A percentile compares a stretch with the other conserved stretches of the same genome.
Conservation (phyloP, 2,888 invertebrate species). For the Empis stercorea region DNA sequence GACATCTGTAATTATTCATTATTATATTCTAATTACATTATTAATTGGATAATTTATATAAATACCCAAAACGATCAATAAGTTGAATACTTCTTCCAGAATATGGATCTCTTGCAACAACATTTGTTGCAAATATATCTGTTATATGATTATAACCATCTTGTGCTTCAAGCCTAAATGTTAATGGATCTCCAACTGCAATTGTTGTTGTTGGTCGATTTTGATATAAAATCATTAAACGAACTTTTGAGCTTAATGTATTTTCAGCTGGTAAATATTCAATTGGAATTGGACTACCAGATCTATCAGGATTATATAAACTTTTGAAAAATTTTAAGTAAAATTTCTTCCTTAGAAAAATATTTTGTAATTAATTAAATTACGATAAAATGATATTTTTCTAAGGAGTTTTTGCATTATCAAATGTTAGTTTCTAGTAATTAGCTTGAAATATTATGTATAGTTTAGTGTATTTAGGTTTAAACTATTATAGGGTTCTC, state of each 20-base stretch:
- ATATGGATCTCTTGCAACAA: slow-evolving; percentile 84
- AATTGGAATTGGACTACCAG: slow-evolving; percentile 84
- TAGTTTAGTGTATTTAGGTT: no score
- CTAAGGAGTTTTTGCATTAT: slow-evolving; percentile 5
- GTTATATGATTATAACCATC: slow-evolving; percentile 79
- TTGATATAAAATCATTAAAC: slow-evolving; percentile 72
- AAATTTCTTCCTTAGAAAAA: slow-evolving; percentile 12
- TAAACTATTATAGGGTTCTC: no score
- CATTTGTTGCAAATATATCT: slow-evolving; percentile 87
- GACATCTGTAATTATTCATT: slow-evolving; percentile 50
- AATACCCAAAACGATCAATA: slow-evolving; percentile 82
- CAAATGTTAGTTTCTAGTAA: neutral
- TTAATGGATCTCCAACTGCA: slow-evolving; percentile 82
- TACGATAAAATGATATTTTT: slow-evolving; percentile 4
- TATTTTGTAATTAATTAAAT: neutral
- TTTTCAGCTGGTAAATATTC: slow-evolving; percentile 87
- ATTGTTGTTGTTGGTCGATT: slow-evolving; percentile 86
- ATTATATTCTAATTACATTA: neutral
- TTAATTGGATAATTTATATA: slow-evolving; percentile 11
- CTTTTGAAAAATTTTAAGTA: slow-evolving; percentile 28
- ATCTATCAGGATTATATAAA: slow-evolving; percentile 48
- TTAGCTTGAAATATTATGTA: neutral
- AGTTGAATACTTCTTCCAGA: slow-evolving; percentile 80
- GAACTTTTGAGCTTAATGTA: slow-evolving; percentile 75
- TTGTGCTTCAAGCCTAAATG: slow-evolving; percentile 77